Percentiles rank a stretch among this genome's conserved stretches.
Evolutionary conservation across 2,888 invertebrate genomes (phyloP).

Genomic region (Euphydryas editha): DNA sequence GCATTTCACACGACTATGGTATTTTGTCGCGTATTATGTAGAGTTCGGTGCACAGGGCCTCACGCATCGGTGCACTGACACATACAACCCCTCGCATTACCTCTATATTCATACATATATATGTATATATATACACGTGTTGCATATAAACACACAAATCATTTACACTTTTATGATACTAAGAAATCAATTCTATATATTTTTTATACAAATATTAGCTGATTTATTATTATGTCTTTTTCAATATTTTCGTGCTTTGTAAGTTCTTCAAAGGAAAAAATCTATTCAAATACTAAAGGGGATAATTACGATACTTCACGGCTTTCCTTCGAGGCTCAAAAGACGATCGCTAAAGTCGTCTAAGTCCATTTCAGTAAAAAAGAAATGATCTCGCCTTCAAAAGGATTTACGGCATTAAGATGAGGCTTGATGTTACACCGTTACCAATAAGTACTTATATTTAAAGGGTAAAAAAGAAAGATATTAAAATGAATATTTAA

Average conservation of each 20-base stretch:
- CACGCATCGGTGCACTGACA: conserved; percentile 58
- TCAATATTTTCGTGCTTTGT: not conserved
- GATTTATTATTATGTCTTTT: not conserved
- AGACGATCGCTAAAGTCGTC: conserved; percentile 80
- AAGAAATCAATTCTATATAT: not conserved
- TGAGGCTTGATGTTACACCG: conserved; percentile 59
- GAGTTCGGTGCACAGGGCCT: conserved; percentile 57
- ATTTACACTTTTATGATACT: not conserved
- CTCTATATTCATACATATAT: no score
- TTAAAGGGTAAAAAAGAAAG: not conserved
- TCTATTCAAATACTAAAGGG: conserved; percentile 48
- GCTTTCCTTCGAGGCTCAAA: conserved; percentile 72
- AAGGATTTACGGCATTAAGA: conserved; percentile 76
- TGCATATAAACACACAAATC: not conserved
- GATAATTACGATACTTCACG: conserved; percentile 80
- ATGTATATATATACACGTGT: conserved; percentile 1
- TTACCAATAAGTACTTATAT: not conserved
- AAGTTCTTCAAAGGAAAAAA: conserved; percentile 31
- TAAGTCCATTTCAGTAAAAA: conserved; percentile 76
- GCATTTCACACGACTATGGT: conserved; percentile 68
- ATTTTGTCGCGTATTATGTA: conserved; percentile 66
- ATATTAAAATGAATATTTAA: not conserved
- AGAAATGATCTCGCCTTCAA: conserved; percentile 73
- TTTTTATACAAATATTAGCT: not conserved
- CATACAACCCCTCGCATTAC: conserved; percentile 42